Evolutionary conservation across 1,140 invertebrate species (phyloP), one percentile per base, ranked within the genome.

Genomic region (Leptestheria dahalacensis): DNA sequence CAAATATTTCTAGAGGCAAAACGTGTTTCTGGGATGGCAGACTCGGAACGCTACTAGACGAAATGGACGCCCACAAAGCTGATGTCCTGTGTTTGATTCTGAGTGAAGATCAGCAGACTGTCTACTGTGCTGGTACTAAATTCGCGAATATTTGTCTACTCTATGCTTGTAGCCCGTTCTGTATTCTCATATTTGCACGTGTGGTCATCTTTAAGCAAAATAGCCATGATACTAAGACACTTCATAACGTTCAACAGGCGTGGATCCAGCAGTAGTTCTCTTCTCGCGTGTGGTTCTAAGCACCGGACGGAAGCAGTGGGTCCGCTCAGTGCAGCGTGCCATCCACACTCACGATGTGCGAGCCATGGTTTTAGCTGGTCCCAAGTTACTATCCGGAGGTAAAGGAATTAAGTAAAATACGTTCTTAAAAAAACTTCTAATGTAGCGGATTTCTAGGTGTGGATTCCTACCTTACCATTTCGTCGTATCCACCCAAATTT

Each of bases 1-100:
- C 15, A 28, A 62, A 60, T 21, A n/a, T 65, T 65, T 67, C 41
- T 20, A 75, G 83, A 33, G 91, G 92, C 0, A 80, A 81, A 67
- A 76, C 91, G 1, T 85, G 82, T 29, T 85, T 96, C 66, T 96
- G 90, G 90, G 88, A 92, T 77, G 83, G 84, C 15, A 77, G 78
- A 50, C 71, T 82, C 33, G 89, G 87, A 15, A 82, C 85, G 23
- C 75, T 89, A 62, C 79, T 88, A 48, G 81, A 88, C 68, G 79
- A 77, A 54, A 80, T 83, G 62, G 79, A 82, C 61, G 83, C 82
- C 48, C 85, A 93, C 66, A 82, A 82, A 63, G 82, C 84, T 0
- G 88, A 91, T 73, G 81, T 94, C 47, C 72, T 90, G 12, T 71
- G 80, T 1, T 62, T 94, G 33, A 78, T 77, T 18, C 71, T 91